Evolutionary conservation across 2,797 vertebrate species (phyloP).

Genomic region (Enteromius unitaeniatus): DNA sequence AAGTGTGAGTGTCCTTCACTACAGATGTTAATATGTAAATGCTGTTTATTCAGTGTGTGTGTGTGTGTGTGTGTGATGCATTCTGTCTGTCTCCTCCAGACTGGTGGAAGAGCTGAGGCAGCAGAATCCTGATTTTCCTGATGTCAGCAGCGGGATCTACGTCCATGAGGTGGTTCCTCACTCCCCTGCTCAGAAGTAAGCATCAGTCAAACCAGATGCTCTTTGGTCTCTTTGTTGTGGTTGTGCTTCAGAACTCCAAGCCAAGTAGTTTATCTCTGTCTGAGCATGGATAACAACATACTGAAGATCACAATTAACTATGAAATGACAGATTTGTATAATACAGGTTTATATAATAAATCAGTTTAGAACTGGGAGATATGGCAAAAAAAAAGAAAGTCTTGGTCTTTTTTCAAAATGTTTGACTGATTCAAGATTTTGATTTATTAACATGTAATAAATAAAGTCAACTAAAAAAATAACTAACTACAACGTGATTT

Average conservation of each 20-base stretch:
- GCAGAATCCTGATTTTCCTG: constrained; percentile 88
- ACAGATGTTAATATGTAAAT: not conserved
- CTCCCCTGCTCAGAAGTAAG: constrained; percentile 92
- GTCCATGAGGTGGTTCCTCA: constrained; percentile 90
- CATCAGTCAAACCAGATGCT: constrained; percentile 7
- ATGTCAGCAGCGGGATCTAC: constrained; percentile 87
- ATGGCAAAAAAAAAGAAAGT: not conserved
- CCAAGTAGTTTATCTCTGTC: constrained; percentile 7
- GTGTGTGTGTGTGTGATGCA: not conserved
- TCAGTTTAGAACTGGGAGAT: not conserved
- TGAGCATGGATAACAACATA: not conserved
- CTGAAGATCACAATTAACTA: not conserved
- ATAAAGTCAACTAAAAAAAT: not conserved
- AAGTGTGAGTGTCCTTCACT: constrained; percentile 77
- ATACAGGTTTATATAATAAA: not conserved
- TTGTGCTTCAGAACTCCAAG: not conserved
- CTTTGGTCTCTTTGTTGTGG: constrained; percentile 24
- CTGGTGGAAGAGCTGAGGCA: constrained; percentile 88
- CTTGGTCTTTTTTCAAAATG: not conserved
- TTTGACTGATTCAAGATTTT: not conserved
- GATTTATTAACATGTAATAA: not conserved
- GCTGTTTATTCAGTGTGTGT: not conserved
- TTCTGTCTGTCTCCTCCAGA: constrained; percentile 69
- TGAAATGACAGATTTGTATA: not conserved
- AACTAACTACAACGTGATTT: not conserved